Conservation (phyloP, 92 coral and sea anemone species). For the Epizoanthus illoricatus region DNA sequence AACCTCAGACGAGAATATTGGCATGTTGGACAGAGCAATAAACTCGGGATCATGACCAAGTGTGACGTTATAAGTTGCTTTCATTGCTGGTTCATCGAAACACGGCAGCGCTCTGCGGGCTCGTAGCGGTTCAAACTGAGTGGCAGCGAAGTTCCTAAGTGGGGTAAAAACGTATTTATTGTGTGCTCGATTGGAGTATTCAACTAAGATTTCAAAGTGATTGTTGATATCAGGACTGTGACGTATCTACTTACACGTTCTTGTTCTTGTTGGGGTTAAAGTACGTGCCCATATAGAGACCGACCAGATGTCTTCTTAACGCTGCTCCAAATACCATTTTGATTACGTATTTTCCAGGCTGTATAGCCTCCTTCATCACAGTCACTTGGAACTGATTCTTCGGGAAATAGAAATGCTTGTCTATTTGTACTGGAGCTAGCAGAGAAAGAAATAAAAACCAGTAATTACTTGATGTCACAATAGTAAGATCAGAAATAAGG, state of each 20-base stretch:
- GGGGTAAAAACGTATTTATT: neutral
- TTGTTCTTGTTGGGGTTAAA: slow-evolving; percentile 47
- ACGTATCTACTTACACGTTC: slow-evolving; percentile 51
- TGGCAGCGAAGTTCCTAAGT: slow-evolving; percentile 72
- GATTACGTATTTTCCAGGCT: slow-evolving; percentile 53
- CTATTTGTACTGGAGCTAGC: slow-evolving; percentile 36
- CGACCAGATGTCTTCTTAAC: slow-evolving; percentile 43
- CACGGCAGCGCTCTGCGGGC: slow-evolving; percentile 94
- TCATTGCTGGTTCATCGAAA: slow-evolving; percentile 95
- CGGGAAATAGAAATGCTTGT: slow-evolving; percentile 56
- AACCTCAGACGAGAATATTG: slow-evolving; percentile 43
- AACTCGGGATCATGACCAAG: slow-evolving; percentile 72
- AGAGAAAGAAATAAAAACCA: neutral
- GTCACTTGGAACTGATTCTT: slow-evolving; percentile 75
- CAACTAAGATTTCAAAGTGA: neutral
- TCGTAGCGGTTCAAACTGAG: slow-evolving; percentile 79
- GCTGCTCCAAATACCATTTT: slow-evolving; percentile 60
- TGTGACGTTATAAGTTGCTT: slow-evolving; percentile 82
- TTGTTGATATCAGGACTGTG: neutral
- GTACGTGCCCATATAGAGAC: slow-evolving; percentile 70
- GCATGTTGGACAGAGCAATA: slow-evolving; percentile 84
- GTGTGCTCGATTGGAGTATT: neutral
- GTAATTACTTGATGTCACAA: neutral
- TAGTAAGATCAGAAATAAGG: neutral
- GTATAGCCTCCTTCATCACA: slow-evolving; percentile 39